Evolutionary conservation across 2,888 invertebrate species (phyloP).

Genomic region (Phanerotoma sp.): DNA sequence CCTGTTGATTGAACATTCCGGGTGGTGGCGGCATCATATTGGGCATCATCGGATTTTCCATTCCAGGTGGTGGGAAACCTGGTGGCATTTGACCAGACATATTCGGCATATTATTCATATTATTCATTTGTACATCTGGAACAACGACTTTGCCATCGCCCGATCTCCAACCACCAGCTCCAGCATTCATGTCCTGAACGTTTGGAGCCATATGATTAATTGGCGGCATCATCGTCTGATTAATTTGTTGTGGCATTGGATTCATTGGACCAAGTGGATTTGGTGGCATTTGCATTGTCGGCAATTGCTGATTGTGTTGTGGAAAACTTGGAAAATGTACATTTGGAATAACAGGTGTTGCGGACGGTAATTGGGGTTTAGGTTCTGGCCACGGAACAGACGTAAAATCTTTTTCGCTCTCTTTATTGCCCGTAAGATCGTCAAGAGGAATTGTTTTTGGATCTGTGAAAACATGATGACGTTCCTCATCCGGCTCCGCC

Average conservation of each 20-base stretch:
- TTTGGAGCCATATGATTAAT: conserved; percentile 56
- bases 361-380: conserved; percentile 65
- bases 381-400: conserved; percentile 83
- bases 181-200: conserved; percentile 41
- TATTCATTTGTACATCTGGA: conserved; percentile 42
- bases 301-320: conserved; percentile 46
- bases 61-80: conserved; percentile 53
- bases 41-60: conserved; percentile 48
- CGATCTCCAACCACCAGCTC: conserved; percentile 58
- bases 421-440: conserved; percentile 81
- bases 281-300: conserved; percentile 28
- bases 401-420: conserved; percentile 76
- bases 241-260: conserved; percentile 35
- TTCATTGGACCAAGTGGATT: conserved; percentile 36
- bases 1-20: conserved; percentile 51
- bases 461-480: conserved; percentile 71
- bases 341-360: conserved; percentile 36
- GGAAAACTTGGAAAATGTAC: conserved; percentile 51
- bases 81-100: conserved; percentile 39
- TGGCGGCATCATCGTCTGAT: conserved; percentile 43
- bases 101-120: conserved; percentile 46
- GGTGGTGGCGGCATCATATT: conserved; percentile 57
- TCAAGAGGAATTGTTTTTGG: conserved; percentile 85
- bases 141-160: conserved; percentile 60
- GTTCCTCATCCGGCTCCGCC: conserved; percentile 83